These are phyloP conservation scores for Lysandra bellargus DNA, from an alignment of 2,888 invertebrate genomes.

Conservation along the genomic window DNA sequence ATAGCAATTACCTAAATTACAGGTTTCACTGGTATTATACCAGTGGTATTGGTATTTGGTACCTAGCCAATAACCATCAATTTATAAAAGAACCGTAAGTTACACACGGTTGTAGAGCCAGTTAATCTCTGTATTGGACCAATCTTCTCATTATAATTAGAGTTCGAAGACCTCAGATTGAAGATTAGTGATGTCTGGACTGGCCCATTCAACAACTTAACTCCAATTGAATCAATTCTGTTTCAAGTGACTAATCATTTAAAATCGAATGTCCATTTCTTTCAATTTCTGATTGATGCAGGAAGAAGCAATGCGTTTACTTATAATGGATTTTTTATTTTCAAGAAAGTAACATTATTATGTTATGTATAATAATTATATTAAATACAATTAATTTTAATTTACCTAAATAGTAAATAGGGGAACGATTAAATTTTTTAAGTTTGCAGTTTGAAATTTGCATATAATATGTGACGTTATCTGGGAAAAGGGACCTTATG, in stretches of 20 bases:
- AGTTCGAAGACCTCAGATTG: slow-evolving; percentile 26
- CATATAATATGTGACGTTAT: too few species aligned
- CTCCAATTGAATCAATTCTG: slow-evolving; percentile 26
- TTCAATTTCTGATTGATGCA: slow-evolving; percentile 1
- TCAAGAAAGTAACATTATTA: neutral
- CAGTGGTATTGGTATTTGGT: neutral
- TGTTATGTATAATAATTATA: too few species aligned
- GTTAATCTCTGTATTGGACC: neutral
- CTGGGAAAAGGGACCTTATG: too few species aligned
- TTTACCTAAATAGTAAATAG: neutral
- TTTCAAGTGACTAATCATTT: slow-evolving; percentile 11
- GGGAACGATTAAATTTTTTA: too few species aligned
- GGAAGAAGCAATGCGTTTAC: neutral
- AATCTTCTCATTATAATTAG: slow-evolving; percentile 3
- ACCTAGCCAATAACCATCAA: neutral
- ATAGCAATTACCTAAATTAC: neutral
- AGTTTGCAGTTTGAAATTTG: too few species aligned
- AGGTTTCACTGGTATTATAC: neutral
- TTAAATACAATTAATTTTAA: too few species aligned
- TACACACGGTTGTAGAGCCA: neutral
- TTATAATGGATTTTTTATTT: too few species aligned
- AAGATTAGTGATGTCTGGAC: slow-evolving; percentile 6
- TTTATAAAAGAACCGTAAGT: neutral
- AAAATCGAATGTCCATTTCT: slow-evolving; percentile 7
- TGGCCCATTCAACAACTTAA: slow-evolving; percentile 8